phyloP scores from a whole-genome alignment of 1,140 invertebrate species.

The Ericerus pela region DNA sequence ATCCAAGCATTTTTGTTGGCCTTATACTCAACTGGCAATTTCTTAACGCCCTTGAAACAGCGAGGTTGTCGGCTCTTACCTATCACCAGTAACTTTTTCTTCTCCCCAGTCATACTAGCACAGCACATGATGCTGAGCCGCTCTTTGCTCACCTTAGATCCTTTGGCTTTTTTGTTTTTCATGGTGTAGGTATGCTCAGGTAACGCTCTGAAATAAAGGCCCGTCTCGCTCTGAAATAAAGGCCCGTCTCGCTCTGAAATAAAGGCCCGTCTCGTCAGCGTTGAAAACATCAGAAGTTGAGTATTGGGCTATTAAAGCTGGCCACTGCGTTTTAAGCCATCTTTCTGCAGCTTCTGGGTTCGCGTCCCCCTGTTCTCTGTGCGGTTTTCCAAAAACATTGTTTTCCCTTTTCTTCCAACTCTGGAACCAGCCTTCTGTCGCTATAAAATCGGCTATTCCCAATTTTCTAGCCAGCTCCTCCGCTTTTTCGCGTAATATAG shows the following conservation, averaged over 20 bases:
- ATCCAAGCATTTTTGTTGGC: conserved; percentile 14
- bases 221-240: too few species aligned
- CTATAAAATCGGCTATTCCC: conserved; percentile 8
- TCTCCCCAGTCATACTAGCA: conserved; percentile 29
- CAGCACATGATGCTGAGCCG: conserved; percentile 28
- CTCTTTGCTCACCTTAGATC: conserved; percentile 31
- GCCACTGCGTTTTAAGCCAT: not conserved
- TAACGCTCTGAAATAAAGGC: conserved; percentile 29
- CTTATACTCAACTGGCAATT: conserved; percentile 13
- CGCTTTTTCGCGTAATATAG: conserved; percentile 5
- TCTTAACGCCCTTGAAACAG: conserved; percentile 16
- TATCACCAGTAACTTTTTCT: conserved; percentile 35
- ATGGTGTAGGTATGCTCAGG: conserved; percentile 27
- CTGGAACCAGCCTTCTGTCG: conserved; percentile 10
- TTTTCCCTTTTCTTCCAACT: not conserved
- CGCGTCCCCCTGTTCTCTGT: not conserved
- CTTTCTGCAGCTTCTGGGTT: conserved; percentile 15
- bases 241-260: not conserved
- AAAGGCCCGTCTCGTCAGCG: not conserved
- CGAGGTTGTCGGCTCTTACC: conserved; percentile 14
- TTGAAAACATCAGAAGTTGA: not conserved
- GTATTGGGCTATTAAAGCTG: not conserved
- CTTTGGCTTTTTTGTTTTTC: conserved; percentile 26
- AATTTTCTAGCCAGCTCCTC: not conserved
- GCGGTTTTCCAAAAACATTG: not conserved